A percentile compares a stretch with the other conserved stretches of the same genome.
These are phyloP conservation scores for Sminthopsis crassicaudata DNA, from an alignment of 2,113 vertebrate species.

Conservation along the genomic window DNA sequence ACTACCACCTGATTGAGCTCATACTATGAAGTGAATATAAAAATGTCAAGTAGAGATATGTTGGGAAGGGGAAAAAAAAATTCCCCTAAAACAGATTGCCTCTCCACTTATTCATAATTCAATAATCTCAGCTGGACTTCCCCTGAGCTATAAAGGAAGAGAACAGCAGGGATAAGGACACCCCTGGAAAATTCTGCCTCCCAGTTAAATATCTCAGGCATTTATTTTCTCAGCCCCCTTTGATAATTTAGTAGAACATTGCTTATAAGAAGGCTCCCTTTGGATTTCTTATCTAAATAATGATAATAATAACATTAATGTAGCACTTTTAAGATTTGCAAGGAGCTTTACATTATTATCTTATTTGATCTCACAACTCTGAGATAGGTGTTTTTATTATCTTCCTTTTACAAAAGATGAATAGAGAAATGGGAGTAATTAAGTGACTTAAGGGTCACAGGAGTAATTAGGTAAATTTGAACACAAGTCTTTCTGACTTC, in stretches of 20 bases:
- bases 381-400: not conserved
- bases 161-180: not conserved
- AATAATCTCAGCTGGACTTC: conserved; percentile 20
- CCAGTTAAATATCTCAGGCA: not conserved
- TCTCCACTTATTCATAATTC: not conserved
- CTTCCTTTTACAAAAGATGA: not conserved
- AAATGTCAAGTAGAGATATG: not conserved
- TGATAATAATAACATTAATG: not conserved
- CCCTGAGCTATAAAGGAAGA: not conserved
- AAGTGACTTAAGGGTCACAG: not conserved
- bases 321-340: not conserved
- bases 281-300: not conserved
- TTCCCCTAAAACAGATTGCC: not conserved
- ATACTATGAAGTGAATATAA: not conserved
- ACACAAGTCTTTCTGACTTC: not conserved
- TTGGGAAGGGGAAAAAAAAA: not conserved
- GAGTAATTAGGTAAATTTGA: not conserved
- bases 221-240: not conserved
- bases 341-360: not conserved
- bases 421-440: not conserved
- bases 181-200: not conserved
- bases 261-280: not conserved
- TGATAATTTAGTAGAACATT: not conserved
- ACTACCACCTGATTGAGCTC: not conserved
- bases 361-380: not conserved